phyloP scores from a whole-genome alignment of 2,888 invertebrate species.

The Blomia tropicalis region DNA sequence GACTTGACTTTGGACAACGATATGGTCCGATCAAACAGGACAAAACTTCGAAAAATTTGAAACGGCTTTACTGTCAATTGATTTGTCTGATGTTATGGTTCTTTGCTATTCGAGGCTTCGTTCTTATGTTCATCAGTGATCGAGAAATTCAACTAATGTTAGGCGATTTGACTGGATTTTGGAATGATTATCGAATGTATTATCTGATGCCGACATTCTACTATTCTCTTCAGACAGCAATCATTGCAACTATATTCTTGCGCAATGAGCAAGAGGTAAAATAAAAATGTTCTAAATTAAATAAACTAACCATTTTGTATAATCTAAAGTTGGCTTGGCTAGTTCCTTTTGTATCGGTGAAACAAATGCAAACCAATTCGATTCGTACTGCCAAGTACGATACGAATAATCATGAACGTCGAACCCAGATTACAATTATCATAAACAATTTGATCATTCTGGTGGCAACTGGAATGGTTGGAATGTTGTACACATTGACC shows the following conservation, averaged over 20 bases:
- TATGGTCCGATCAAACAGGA: conserved; percentile 25
- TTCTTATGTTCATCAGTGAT: conserved; percentile 26
- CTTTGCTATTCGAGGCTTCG: conserved; percentile 23
- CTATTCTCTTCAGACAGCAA: conserved; percentile 23
- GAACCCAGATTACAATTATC: conserved; percentile 17
- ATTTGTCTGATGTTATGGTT: conserved; percentile 26
- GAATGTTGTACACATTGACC: conserved; percentile 18
- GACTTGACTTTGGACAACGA: conserved; percentile 23
- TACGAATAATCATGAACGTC: conserved; percentile 18
- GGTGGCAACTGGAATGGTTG: conserved; percentile 19
- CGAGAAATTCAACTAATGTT: conserved; percentile 22
- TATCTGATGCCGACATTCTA: conserved; percentile 26
- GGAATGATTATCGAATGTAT: conserved; percentile 27
- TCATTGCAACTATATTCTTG: conserved; percentile 24
- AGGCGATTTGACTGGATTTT: conserved; percentile 24
- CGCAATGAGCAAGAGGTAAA: conserved; percentile 24
- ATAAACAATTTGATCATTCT: conserved; percentile 17
- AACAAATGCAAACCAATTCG: conserved; percentile 21
- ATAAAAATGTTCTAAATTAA: neutral
- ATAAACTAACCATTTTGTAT: neutral
- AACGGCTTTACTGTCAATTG: conserved; percentile 25
- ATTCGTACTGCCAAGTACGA: conserved; percentile 19
- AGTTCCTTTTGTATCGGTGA: conserved; percentile 26
- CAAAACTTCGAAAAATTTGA: conserved; percentile 18
- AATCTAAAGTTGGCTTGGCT: conserved; percentile 22